Conservation (phyloP, 2,797 vertebrate species). For the Moxostoma hubbsi region DNA sequence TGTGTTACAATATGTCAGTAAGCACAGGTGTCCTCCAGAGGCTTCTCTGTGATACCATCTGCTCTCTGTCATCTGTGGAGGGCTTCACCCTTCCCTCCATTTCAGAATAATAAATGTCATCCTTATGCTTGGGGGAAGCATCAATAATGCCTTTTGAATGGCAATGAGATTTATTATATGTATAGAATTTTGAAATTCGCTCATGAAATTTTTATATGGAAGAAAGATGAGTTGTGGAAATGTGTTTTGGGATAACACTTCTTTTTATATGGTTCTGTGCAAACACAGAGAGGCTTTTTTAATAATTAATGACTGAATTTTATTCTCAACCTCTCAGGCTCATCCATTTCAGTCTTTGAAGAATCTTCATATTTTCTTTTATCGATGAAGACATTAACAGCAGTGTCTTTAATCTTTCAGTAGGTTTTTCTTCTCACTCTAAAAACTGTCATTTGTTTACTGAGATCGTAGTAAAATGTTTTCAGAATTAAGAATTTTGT, state of each 20-base stretch:
- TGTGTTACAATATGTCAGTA: neutral
- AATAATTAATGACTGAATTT: conserved; percentile 39
- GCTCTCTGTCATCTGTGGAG: conserved; percentile 11
- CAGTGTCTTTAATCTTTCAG: conserved; percentile 18
- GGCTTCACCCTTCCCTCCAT: conserved; percentile 18
- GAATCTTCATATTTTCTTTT: conserved; percentile 18
- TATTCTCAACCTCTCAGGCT: conserved; percentile 16
- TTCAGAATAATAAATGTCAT: conserved; percentile 35
- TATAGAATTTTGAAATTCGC: conserved; percentile 22
- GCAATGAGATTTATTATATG: conserved; percentile 31
- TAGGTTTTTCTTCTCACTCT: neutral
- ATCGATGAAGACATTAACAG: conserved; percentile 29
- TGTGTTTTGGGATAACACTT: conserved; percentile 37
- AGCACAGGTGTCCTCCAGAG: conserved; percentile 24
- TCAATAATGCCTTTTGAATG: conserved; percentile 7
- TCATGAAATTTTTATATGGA: conserved; percentile 41
- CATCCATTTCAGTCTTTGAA: conserved; percentile 28
- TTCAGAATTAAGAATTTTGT: neutral
- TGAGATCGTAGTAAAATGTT: neutral
- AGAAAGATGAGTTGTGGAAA: conserved; percentile 35
- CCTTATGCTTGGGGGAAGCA: conserved; percentile 24
- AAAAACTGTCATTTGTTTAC: conserved; percentile 1
- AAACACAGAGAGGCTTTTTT: conserved; percentile 11
- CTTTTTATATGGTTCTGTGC: conserved; percentile 43
- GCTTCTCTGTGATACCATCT: conserved; percentile 37